Evolutionary conservation across 2,888 invertebrate genomes (phyloP).

Genomic region (Coenonympha arcania): DNA sequence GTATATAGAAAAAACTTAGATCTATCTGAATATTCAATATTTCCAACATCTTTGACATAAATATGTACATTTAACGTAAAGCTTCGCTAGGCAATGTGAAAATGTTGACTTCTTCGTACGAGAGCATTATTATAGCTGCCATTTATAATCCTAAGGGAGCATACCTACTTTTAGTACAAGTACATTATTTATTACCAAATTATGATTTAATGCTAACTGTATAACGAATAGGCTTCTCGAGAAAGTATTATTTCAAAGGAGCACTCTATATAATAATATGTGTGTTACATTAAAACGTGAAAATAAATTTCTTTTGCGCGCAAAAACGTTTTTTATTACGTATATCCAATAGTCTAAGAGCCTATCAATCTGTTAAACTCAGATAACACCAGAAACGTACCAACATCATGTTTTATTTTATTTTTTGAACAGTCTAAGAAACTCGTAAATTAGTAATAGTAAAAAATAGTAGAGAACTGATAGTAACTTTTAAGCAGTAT

Average conservation of each 20-base stretch:
- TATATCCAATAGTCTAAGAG: constrained; percentile 3
- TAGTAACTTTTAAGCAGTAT: too few relatives aligned
- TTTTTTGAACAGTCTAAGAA: too few relatives aligned
- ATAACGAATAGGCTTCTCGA: neutral
- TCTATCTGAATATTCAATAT: too few relatives aligned
- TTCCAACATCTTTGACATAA: too few relatives aligned
- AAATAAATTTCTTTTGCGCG: constrained; percentile 11
- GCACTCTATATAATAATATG: neutral
- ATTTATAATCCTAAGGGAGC: neutral
- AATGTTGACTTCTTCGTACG: neutral
- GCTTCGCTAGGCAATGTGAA: neutral
- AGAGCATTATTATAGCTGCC: neutral
- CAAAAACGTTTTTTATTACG: constrained; percentile 18
- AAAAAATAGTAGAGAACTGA: too few relatives aligned
- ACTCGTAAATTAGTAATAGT: too few relatives aligned
- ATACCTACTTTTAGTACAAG: neutral
- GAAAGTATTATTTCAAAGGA: neutral
- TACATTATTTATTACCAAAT: constrained; percentile 6
- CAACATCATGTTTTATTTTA: too few relatives aligned
- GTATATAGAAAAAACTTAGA: too few relatives aligned
- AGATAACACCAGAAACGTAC: neutral
- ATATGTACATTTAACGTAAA: too few relatives aligned
- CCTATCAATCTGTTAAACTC: neutral
- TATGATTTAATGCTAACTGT: neutral
- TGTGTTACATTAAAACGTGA: constrained; percentile 4